Base-by-base conservation (phyloP, 2,113 vertebrate genomes). In the Falcunculus frontatus region DNA sequence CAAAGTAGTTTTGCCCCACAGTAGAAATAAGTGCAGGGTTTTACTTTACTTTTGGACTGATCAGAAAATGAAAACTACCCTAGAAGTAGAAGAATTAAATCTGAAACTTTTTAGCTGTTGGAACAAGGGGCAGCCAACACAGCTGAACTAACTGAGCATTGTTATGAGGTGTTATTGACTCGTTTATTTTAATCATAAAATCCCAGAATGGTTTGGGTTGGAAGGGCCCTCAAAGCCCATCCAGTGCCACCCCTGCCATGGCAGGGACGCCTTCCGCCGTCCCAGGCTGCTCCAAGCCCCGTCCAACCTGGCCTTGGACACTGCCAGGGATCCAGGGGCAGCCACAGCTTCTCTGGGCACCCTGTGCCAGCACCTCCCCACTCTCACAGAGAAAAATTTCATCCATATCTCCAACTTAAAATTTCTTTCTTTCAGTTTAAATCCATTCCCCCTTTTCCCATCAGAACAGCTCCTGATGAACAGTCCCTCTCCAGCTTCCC, bases 221-320 rank as follows among this genome's bases (percentile, higher is more conserved):
- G 19, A 75, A 53, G 13, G 10, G 33, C 30, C 13, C 5, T 59
- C 11, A 47, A 47, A 46, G 2, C 7, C 7, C 14, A 41, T 35
- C 7, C 16, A 2, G 2, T 35, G 0, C 23, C 25, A 60, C 9
- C 29, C 22, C 8, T n/a, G 19, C 32, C 33, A 11, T 4, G 67
- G 26, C 23, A 67, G 19, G 29, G 60, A 52, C 53, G 46, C 6
- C 13, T 83, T 0, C 41, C 70, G 11, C 30, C 3, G 0, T 12
- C 14, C n/a, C 78, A 69, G 47, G 46, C 0, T 62, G n/a, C 47
- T 69, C 63, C 62, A 3, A 86, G 22, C 9, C 32, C 60, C 0
- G 1, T 67, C 42, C 46, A 75, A 0, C 6, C n/a, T 25, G 41
- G 30, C 53, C n/a, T 23, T 5, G 63, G n/a, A 0, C 55, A 41